Conservation (phyloP, 2,888 invertebrate genomes). For the Agapostemon virescens region DNA sequence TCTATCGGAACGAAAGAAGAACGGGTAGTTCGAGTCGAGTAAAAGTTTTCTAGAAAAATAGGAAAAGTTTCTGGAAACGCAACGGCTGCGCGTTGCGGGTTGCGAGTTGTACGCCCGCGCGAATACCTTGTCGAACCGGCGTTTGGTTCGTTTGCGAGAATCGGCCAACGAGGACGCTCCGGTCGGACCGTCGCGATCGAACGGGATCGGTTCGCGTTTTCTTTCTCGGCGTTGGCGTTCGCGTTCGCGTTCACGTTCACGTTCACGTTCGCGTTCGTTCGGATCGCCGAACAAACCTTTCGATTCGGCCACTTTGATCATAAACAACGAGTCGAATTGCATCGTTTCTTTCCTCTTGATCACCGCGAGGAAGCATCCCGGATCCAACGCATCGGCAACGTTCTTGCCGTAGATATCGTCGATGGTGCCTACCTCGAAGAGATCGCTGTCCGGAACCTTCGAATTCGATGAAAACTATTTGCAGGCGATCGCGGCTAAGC, state of each 20-base stretch:
- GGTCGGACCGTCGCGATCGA: neutral
- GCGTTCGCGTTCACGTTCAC: no score
- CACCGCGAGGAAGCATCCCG: conserved; percentile 86
- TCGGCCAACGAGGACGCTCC: neutral
- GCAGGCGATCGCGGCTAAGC: neutral
- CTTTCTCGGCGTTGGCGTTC: conserved; percentile 67
- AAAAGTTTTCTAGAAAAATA: neutral
- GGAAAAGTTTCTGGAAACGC: neutral
- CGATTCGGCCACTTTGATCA: conserved; percentile 91
- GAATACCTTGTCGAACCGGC: conserved; percentile 30
- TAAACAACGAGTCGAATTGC: conserved; percentile 89
- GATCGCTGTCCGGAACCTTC: conserved; percentile 86
- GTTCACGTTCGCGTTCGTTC: conserved; percentile 68
- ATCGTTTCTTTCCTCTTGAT: conserved; percentile 88
- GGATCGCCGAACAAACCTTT: conserved; percentile 87
- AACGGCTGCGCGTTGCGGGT: conserved; percentile 36
- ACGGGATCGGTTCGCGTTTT: conserved; percentile 28
- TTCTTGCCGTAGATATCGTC: conserved; percentile 83
- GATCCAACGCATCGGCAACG: conserved; percentile 79
- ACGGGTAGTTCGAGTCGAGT: neutral
- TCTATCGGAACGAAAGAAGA: conserved; percentile 76
- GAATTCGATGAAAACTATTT: neutral
- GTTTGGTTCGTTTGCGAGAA: conserved; percentile 42
- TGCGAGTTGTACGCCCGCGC: no score
- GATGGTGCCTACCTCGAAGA: conserved; percentile 85